Evolutionary conservation across 2,113 vertebrate genomes (phyloP).

Genomic region (Mormoops blainvillei): DNA sequence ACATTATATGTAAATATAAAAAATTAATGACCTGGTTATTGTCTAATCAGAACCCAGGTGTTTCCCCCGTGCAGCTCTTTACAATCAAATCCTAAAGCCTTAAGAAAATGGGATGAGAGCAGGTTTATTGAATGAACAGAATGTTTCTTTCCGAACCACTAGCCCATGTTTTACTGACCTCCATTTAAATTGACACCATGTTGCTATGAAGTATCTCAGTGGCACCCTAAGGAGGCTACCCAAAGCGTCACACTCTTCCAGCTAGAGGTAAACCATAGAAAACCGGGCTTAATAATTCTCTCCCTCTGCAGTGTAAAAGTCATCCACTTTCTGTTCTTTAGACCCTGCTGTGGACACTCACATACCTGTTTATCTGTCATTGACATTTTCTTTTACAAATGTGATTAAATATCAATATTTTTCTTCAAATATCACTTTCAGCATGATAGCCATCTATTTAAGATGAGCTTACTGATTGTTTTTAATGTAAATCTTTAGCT

Average conservation of each 20-base stretch:
- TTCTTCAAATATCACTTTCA: background rate
- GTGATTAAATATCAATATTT: background rate
- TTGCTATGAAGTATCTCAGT: background rate
- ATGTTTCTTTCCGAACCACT: slow-evolving; percentile 46
- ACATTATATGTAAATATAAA: background rate
- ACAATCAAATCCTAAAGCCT: slow-evolving; percentile 40
- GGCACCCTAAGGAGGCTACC: background rate
- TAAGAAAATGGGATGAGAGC: slow-evolving; percentile 10
- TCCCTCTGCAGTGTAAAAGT: background rate
- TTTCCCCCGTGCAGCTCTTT: slow-evolving; percentile 43
- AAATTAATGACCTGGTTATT: slow-evolving; percentile 42
- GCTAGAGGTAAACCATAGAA: background rate
- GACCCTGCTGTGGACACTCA: background rate
- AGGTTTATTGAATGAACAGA: slow-evolving; percentile 41
- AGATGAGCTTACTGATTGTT: background rate
- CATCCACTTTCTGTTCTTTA: background rate
- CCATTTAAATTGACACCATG: background rate
- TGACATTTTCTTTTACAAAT: background rate
- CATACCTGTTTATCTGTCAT: background rate
- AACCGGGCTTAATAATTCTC: background rate
- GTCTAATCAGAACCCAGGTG: slow-evolving; percentile 9
- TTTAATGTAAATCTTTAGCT: background rate
- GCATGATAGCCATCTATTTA: background rate
- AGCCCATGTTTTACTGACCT: background rate
- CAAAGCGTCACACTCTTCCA: background rate